Conservation (phyloP, 2,113 vertebrate genomes). For the Hyperoodon ampullatus region DNA sequence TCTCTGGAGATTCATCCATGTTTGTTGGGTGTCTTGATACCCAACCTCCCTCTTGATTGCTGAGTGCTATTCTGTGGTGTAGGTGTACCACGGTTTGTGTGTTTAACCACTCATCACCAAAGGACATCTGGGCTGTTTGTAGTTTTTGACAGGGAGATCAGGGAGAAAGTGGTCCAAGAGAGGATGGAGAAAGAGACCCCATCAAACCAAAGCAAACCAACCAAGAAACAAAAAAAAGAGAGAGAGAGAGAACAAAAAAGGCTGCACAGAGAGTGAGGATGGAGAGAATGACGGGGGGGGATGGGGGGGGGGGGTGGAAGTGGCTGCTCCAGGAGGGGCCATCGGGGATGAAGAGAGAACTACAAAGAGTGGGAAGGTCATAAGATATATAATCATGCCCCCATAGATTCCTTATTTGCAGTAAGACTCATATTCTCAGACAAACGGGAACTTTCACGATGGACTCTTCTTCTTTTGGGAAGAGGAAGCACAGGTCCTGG, state of each 20-base stretch:
- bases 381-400: background rate
- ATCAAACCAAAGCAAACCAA: background rate
- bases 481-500: too few relatives aligned
- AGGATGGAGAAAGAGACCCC: background rate
- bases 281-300: rapidly evolving
- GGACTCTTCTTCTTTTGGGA: background rate
- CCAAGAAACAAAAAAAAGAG: background rate
- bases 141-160: background rate
- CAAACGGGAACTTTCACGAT: background rate
- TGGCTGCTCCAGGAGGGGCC: background rate
- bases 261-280: background rate
- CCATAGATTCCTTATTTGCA: background rate
- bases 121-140: background rate
- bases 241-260: background rate
- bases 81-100: rapidly evolving
- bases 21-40: background rate
- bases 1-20: background rate
- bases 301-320: rapidly evolving
- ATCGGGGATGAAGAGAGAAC: background rate
- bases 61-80: too few relatives aligned
- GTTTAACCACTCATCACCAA: background rate
- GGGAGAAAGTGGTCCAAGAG: background rate
- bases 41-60: background rate
- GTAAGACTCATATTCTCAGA: background rate
- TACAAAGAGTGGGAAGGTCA: background rate